phyloP scores from a whole-genome alignment of 2,113 vertebrate genomes.

The Tachysurus fulvidraco region DNA sequence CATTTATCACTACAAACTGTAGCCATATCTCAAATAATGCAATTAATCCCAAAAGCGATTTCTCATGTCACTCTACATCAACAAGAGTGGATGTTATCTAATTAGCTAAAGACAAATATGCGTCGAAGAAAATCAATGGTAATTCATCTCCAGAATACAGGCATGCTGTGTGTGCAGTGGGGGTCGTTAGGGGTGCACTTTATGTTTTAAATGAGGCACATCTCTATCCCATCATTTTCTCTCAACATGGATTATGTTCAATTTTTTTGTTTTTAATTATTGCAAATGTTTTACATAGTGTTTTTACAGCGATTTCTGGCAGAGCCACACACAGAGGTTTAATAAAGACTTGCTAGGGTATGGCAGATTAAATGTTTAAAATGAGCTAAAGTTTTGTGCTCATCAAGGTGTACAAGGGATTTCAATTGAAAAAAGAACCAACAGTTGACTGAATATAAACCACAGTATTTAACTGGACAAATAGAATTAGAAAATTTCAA shows the following conservation, averaged over 20 bases:
- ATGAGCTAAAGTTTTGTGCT: neutral
- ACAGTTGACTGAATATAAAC: neutral
- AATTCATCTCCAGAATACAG: conserved; percentile 29
- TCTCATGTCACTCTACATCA: conserved; percentile 19
- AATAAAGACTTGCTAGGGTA: neutral
- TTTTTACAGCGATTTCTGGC: neutral
- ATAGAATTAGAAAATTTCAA: neutral
- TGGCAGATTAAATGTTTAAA: neutral
- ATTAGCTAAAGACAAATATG: conserved; percentile 40
- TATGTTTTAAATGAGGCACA: neutral
- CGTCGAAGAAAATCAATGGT: conserved; percentile 31
- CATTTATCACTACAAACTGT: conserved; percentile 26
- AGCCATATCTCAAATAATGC: neutral
- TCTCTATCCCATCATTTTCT: neutral
- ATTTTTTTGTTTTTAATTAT: neutral
- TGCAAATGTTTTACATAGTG: neutral
- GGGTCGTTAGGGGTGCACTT: neutral
- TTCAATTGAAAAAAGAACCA: neutral
- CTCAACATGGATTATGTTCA: neutral
- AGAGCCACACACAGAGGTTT: neutral
- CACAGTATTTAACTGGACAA: neutral
- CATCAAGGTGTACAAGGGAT: neutral
- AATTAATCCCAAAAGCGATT: conserved; percentile 41
- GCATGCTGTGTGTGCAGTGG: neutral
- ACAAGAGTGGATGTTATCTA: conserved; percentile 34